phyloP scores from a whole-genome alignment of 2,888 invertebrate genomes.

The Cephus nigrinus region DNA sequence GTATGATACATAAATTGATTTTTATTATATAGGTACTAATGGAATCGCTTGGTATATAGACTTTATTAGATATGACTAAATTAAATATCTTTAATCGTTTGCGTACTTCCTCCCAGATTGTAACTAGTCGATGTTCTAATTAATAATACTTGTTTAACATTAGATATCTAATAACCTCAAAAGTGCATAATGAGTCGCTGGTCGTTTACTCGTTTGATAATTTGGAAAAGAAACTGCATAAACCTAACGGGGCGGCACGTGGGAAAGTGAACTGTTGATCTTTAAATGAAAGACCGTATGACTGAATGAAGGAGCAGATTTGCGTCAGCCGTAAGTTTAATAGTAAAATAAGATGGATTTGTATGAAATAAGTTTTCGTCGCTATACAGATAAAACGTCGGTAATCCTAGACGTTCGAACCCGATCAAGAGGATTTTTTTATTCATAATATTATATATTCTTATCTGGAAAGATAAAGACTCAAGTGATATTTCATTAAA shows the following conservation, averaged over 20 bases:
- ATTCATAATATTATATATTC: not conserved
- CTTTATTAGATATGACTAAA: not conserved
- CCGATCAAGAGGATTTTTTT: not conserved
- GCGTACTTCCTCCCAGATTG: not conserved
- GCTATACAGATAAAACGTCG: too few species aligned
- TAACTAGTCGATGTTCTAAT: too few species aligned
- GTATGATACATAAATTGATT: not conserved
- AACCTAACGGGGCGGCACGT: not conserved
- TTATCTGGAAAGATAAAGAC: not conserved
- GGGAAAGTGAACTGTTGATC: not conserved
- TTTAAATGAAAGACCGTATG: slow-evolving; percentile 25
- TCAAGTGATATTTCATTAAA: not conserved
- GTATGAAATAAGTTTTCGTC: not conserved
- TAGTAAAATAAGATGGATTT: not conserved
- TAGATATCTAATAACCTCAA: not conserved
- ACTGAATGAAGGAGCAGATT: slow-evolving; percentile 40
- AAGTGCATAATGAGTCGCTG: not conserved
- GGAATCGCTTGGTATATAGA: not conserved
- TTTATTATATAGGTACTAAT: not conserved
- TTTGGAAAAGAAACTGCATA: not conserved
- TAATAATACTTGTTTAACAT: not conserved
- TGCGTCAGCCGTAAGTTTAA: slow-evolving; percentile 31
- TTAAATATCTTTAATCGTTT: not conserved
- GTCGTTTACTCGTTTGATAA: not conserved
- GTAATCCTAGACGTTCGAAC: not conserved